A percentile compares a stretch with the other conserved stretches of the same genome.
These are phyloP conservation scores for Parauchenoglanis ngamensis DNA, from an alignment of 2,797 vertebrate genomes.

Conservation along the genomic window DNA sequence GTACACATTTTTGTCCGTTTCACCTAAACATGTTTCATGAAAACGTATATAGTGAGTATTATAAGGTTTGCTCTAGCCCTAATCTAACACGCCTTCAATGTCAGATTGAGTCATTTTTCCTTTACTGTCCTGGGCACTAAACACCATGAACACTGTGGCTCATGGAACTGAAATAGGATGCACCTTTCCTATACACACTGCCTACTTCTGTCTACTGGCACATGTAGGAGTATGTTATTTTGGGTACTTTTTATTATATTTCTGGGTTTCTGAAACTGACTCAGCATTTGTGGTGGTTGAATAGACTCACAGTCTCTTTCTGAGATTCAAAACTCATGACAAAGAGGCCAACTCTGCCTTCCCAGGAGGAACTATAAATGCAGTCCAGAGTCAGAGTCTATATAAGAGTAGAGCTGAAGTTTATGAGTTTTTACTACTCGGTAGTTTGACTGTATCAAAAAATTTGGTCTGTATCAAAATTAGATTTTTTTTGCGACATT, in stretches of 20 bases:
- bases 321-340: neutral
- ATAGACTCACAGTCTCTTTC: too few relatives aligned
- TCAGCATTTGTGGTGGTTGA: neutral
- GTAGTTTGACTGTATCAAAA: too few relatives aligned
- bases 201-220: neutral
- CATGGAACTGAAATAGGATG: neutral
- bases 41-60: neutral
- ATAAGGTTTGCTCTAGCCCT: neutral
- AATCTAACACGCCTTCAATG: neutral
- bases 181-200: neutral
- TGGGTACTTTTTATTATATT: neutral
- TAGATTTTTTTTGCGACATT: neutral
- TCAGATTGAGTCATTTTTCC: constrained; percentile 10
- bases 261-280: neutral
- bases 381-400: neutral
- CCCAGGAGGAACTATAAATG: neutral
- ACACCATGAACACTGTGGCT: neutral
- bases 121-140: neutral
- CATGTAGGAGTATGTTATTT: neutral
- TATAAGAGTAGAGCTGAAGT: neutral
- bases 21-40: neutral
- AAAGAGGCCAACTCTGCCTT: neutral
- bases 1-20: neutral
- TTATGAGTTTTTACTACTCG: neutral
- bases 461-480: neutral